Evolutionary conservation across 1,140 invertebrate species (phyloP), one percentile per base, ranked within the genome.

Genomic region (Heterodera carotae): DNA sequence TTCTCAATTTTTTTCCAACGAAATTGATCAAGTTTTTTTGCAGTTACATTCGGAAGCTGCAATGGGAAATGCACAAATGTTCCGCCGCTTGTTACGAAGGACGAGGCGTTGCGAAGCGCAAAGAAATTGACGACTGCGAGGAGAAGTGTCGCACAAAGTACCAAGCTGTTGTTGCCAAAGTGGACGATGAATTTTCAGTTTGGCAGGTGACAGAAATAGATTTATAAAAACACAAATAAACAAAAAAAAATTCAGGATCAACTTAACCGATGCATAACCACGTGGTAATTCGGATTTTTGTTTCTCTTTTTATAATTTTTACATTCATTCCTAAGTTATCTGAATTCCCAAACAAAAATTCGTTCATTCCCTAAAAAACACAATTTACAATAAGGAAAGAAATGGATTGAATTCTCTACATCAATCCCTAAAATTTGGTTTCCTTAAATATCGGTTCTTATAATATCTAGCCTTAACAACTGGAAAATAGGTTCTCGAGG

Each of bases 41-140:
- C 33, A 79, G 67, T 25, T 80, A 82, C 59, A 70, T 85, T 8
- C 84, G 84, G 43, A 81, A 86, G 68, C 78, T 88, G 68, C 84
- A 86, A 72, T 69, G 77, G 25, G 56, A 75, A 25, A 84, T 86
- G 80, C 87, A 82, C 34, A 56, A 64, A 4, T 86, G 84, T 53
- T 83, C 85, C 0, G 84, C 84, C 27, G 72, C 79, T 31, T 85
- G 84, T 73, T 87, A 81, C 69, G 86, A 87, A 22, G 72, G 80
- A 69, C 85, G 87, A 60, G 74, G 62, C 53, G 81, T 10, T 25
- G 48, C 53, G 2, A 77, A 48, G 10, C 78, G 86, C 10, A 76
- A 86, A 43, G 56, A 59, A 10, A 76, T 86, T 15, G 85, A 88
- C 53, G 80, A 80, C 53, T 86, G 84, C 72, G 82, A 86, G 18